phyloP scores from a whole-genome alignment of 2,113 vertebrate species.

The Andinoacara biseriatus region DNA sequence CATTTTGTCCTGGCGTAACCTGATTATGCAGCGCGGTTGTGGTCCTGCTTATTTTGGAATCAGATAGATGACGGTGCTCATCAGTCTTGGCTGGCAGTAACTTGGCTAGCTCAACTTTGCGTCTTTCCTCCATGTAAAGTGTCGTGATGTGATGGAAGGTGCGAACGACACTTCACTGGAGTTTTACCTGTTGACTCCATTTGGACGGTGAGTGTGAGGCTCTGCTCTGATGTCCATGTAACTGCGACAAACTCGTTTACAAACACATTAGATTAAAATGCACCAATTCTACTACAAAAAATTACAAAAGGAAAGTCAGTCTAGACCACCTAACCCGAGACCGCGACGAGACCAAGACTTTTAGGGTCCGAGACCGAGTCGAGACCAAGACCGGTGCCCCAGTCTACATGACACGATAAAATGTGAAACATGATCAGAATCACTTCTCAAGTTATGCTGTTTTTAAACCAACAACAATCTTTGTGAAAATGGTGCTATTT shows the following conservation, averaged over 20 bases:
- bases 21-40: background rate
- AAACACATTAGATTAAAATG: fast-evolving
- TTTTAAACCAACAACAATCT: too few species aligned
- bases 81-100: background rate
- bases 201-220: background rate
- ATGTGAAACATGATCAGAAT: too few species aligned
- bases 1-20: background rate
- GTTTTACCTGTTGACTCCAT: background rate
- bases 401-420: too few species aligned
- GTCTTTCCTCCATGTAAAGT: background rate
- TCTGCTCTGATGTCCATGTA: background rate
- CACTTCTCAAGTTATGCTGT: too few species aligned
- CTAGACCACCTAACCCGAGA: too few species aligned
- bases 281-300: background rate
- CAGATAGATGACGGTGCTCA: background rate
- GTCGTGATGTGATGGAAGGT: background rate
- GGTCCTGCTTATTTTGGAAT: background rate
- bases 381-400: too few species aligned
- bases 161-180: background rate
- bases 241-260: background rate
- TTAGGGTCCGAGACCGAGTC: too few species aligned
- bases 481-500: too few species aligned
- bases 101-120: background rate
- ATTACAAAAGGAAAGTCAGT: background rate
- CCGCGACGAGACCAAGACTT: too few species aligned